Evolutionary conservation across 2,888 invertebrate genomes (phyloP).

Genomic region (Adelphocoris suturalis): DNA sequence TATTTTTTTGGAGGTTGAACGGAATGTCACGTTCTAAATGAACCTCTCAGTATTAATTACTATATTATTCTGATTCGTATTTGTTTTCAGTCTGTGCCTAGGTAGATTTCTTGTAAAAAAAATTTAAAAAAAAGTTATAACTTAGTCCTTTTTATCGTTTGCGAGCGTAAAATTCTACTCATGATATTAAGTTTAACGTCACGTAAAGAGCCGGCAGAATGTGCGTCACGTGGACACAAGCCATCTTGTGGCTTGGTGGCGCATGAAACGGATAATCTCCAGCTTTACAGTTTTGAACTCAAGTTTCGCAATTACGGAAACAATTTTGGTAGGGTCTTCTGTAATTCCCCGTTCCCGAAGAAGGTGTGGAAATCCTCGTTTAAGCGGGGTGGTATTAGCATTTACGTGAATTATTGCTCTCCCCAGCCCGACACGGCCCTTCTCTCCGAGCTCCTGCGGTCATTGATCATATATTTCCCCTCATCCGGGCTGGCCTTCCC

Average conservation of each 20-base stretch:
- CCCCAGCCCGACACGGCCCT: neutral
- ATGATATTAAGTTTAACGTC: neutral
- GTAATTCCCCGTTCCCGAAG: slow-evolving; percentile 9
- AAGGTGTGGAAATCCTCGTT: slow-evolving; percentile 30
- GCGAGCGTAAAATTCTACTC: too few relatives aligned
- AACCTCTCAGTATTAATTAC: too few relatives aligned
- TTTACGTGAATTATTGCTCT: slow-evolving; percentile 26
- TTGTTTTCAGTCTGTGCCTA: too few relatives aligned
- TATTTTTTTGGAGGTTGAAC: too few relatives aligned
- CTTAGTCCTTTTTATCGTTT: too few relatives aligned
- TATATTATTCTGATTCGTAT: too few relatives aligned
- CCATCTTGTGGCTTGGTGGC: neutral
- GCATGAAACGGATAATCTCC: slow-evolving; percentile 20
- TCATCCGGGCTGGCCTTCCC: neutral
- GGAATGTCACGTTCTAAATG: too few relatives aligned
- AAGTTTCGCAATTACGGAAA: slow-evolving; percentile 30
- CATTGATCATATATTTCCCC: slow-evolving; percentile 25
- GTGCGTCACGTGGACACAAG: neutral
- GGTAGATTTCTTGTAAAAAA: too few relatives aligned
- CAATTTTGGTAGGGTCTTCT: neutral
- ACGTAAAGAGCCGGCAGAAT: neutral
- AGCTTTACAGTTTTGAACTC: slow-evolving; percentile 8
- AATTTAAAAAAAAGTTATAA: too few relatives aligned
- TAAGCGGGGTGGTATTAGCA: slow-evolving; percentile 30
- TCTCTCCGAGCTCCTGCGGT: neutral